A percentile compares a stretch with the other conserved stretches of the same genome.
phyloP scores from a whole-genome alignment of 2,888 invertebrate genomes.

The Drosophila greeni region DNA sequence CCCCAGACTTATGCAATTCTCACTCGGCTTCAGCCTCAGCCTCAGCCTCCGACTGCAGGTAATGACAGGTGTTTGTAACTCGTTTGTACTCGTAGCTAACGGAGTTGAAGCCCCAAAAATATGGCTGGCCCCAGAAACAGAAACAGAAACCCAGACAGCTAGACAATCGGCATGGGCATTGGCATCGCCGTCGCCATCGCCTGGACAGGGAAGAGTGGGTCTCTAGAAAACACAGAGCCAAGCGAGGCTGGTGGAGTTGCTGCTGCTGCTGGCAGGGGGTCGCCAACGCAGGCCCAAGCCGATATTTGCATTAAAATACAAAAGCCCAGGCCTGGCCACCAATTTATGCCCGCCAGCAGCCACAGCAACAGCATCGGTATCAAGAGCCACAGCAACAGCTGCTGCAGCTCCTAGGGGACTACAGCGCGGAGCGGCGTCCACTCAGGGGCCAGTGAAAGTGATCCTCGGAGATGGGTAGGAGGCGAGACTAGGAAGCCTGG shows the following conservation, averaged over 20 bases:
- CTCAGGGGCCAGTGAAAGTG: conserved; percentile 25
- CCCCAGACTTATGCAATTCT: conserved; percentile 70
- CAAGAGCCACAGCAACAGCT: conserved; percentile 30
- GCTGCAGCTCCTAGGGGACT: not conserved
- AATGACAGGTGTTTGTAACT: conserved; percentile 75
- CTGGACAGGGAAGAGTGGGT: conserved; percentile 25
- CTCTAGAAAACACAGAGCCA: conserved; percentile 3
- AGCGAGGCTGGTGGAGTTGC: not conserved
- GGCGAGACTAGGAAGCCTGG: conserved; percentile 6
- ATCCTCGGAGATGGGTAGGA: conserved; percentile 22
- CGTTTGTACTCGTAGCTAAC: conserved; percentile 60
- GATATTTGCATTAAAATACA: conserved; percentile 73
- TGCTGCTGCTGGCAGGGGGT: conserved; percentile 52
- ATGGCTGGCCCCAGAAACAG: conserved; percentile 21
- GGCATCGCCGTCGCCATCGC: conserved; percentile 10
- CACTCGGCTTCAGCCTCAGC: conserved; percentile 22
- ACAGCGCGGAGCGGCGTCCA: not conserved
- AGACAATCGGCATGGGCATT: conserved; percentile 51
- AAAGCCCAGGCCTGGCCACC: conserved; percentile 58
- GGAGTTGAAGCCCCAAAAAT: conserved; percentile 46
- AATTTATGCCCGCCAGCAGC: conserved; percentile 71
- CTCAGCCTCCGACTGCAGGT: conserved; percentile 43
- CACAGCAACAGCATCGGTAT: conserved; percentile 11
- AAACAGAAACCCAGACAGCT: conserved; percentile 27
- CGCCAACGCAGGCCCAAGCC: conserved; percentile 65